Base-by-base conservation (phyloP, 2,888 invertebrate genomes). In the Tenthredo livida region DNA sequence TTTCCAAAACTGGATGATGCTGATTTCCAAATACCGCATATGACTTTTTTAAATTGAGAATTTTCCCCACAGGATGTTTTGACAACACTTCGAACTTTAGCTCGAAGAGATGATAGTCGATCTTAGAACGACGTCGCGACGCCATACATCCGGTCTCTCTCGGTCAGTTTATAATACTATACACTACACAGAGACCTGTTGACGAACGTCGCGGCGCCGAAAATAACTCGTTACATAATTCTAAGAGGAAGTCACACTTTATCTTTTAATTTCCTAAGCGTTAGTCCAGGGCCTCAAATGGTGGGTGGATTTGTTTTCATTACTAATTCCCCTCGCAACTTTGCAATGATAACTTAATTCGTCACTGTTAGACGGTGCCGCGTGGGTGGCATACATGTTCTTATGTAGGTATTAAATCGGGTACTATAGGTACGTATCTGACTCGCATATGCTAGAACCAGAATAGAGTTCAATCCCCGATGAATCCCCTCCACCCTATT, bases 271-370 rank as follows among this genome's bases (percentile, higher is more conserved):
- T 50, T 77, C 17, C 33, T 54, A 47, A 77, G 50, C 25, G 77
- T 77, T 77, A 29, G 29, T 33, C 33, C 77, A 77, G 25, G 40
- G 54, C 47, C 54, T 54, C 50, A 29, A 54, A 17, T 77, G 29
- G 77, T 77, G 33, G 77, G 77, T 29, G 77, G 77, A 50, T 77
- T 77, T 77, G 50, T 77, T 77, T 77, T 77, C 77, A 54, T 50
- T 54, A n/a, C 77, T 9, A 65, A 80, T 80, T 80, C 80, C 58
- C 61, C 40, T 37, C 58, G 61, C 21, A 58, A 40, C 37, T 65
- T 80, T 40, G 61, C 37, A 61, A 80, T 80, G 80, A 80, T 61
- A 80, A 58, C 58, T 61, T 40, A 65, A 80, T 80, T 65, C 58
- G 40, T 61, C 80, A 25, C 61, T 21, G 61, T 58, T 80, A 61